Percentiles rank a stretch among this genome's conserved stretches.
These are phyloP conservation scores for Eucidaris tribuloides DNA, from an alignment of 35 echinoderm and acorn worm species.

Conservation along the genomic window DNA sequence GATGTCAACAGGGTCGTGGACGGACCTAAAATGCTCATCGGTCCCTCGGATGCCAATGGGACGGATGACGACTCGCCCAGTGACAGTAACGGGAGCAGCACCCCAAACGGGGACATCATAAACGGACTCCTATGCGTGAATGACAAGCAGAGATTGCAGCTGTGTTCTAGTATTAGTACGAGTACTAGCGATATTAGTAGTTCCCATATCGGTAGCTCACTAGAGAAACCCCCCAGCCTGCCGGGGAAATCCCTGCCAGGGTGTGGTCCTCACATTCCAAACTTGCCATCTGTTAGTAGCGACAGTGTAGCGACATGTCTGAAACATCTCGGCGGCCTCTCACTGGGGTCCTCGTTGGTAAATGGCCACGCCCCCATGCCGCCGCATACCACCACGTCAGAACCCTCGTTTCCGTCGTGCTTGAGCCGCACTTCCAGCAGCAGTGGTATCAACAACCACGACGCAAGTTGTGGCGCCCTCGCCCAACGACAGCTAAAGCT, in stretches of 20 bases:
- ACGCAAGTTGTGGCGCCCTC: neutral
- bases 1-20: neutral
- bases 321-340: neutral
- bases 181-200: slow-evolving; percentile 89
- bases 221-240: neutral
- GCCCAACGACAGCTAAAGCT: slow-evolving; percentile 50
- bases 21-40: neutral
- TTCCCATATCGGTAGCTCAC: slow-evolving; percentile 34
- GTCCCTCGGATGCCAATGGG: slow-evolving; percentile 34
- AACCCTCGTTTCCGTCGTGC: slow-evolving; percentile 4
- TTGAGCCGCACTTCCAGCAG: slow-evolving; percentile 10
- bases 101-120: slow-evolving; percentile 18
- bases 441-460: neutral
- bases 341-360: neutral
- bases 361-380: neutral
- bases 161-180: slow-evolving; percentile 75
- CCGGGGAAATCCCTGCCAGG: neutral
- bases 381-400: neutral
- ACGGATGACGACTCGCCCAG: slow-evolving; percentile 7
- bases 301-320: too few relatives aligned
- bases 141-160: too few relatives aligned
- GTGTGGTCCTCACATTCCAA: slow-evolving; percentile 1
- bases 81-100: neutral
- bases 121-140: neutral
- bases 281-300: slow-evolving; percentile 20